Evolutionary conservation across 2,797 vertebrate species (phyloP).

Genomic region (Fistularia tabacaria): DNA sequence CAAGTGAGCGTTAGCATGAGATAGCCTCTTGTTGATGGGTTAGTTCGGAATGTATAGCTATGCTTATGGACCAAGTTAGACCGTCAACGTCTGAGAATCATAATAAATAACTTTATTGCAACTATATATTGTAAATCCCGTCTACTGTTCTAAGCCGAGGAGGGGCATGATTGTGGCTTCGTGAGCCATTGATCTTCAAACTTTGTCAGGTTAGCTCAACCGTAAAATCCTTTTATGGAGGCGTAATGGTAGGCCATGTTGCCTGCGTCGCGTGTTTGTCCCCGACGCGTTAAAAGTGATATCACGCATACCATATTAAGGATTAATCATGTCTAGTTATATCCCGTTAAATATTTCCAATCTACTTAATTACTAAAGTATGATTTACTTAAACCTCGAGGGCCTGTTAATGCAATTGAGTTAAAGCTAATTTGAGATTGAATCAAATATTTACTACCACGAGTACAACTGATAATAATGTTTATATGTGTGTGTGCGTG

Average conservation of each 20-base stretch:
- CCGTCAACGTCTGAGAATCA: conserved; percentile 28
- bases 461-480: too few species aligned
- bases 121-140: neutral
- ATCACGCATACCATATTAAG: conserved; percentile 30
- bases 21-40: conserved; percentile 66
- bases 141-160: neutral
- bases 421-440: too few species aligned
- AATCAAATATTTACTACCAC: too few species aligned
- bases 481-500: too few species aligned
- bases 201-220: conserved; percentile 73
- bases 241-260: conserved; percentile 66
- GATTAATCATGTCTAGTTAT: neutral
- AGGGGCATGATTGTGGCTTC: conserved; percentile 29
- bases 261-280: conserved; percentile 47
- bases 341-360: too few species aligned
- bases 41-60: conserved; percentile 28
- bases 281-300: conserved; percentile 33
- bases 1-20: conserved; percentile 60
- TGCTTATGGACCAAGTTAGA: conserved; percentile 29
- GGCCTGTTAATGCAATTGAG: too few species aligned
- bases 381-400: too few species aligned
- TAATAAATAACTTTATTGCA: neutral
- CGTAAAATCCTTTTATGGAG: conserved; percentile 69
- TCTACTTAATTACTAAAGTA: too few species aligned
- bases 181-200: conserved; percentile 61